Percentiles rank a stretch among this genome's conserved stretches.
Evolutionary conservation across 2,113 vertebrate genomes (phyloP).

Genomic region (Scomber scombrus): DNA sequence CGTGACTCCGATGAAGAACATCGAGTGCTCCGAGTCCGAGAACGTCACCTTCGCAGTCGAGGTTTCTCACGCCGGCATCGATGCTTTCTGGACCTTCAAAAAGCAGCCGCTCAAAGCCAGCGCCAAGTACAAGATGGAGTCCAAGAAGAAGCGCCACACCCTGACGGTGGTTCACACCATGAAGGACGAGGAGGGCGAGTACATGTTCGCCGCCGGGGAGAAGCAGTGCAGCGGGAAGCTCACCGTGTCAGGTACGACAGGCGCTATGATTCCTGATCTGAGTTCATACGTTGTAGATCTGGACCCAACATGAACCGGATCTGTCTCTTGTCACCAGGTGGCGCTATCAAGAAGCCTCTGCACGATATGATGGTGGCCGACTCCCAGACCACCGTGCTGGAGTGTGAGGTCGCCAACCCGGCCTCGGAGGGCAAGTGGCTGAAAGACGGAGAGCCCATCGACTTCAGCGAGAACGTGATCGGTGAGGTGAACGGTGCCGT

Average conservation of each 20-base stretch:
- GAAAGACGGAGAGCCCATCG: constrained; percentile 87
- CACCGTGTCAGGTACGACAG: constrained; percentile 90
- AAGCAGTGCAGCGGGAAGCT: constrained; percentile 92
- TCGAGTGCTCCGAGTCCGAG: constrained; percentile 95
- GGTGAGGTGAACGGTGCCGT: constrained; percentile 87
- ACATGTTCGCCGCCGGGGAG: constrained; percentile 94
- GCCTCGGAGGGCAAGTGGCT: constrained; percentile 92
- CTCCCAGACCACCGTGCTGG: constrained; percentile 91
- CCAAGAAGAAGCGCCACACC: constrained; percentile 88
- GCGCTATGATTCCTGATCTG: background rate
- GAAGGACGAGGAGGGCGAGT: constrained; percentile 98
- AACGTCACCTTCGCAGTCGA: constrained; percentile 94
- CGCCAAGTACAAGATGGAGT: constrained; percentile 93
- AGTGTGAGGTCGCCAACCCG: constrained; percentile 96
- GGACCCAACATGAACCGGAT: background rate
- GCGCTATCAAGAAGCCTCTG: constrained; percentile 95
- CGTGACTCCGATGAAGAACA: constrained; percentile 89
- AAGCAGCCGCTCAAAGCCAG: constrained; percentile 88
- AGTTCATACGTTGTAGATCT: background rate
- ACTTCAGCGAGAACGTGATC: constrained; percentile 85
- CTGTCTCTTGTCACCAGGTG: constrained; percentile 81
- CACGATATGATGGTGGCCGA: constrained; percentile 93
- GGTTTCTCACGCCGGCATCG: constrained; percentile 93
- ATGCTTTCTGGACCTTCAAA: constrained; percentile 95
- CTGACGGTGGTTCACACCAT: constrained; percentile 93